Conservation (phyloP, 2,888 invertebrate genomes). For the Epiperipatus broadwayi region DNA sequence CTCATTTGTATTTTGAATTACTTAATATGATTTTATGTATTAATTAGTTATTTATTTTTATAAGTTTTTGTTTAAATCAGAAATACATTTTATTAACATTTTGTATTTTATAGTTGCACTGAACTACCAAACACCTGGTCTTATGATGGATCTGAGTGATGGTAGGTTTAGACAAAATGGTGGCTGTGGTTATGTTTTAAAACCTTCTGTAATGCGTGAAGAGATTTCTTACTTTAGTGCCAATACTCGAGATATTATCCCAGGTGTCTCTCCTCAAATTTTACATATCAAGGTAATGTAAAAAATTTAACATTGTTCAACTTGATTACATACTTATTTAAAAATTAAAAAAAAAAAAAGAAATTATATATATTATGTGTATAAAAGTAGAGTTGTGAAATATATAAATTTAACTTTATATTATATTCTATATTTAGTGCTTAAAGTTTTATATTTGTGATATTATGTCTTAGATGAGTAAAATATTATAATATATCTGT, state of each 20-base stretch:
- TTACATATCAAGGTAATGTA: constrained; percentile 32
- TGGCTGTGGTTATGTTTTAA: constrained; percentile 39
- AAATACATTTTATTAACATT: background rate
- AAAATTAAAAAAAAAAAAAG: too few relatives aligned
- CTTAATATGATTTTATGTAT: too few relatives aligned
- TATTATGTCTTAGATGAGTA: too few relatives aligned
- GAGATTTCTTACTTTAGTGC: constrained; percentile 28
- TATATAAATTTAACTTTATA: too few relatives aligned
- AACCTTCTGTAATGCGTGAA: constrained; percentile 38
- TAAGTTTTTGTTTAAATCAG: background rate
- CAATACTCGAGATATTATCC: constrained; percentile 29
- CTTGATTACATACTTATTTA: background rate
- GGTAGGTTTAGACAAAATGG: constrained; percentile 41
- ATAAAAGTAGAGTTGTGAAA: too few relatives aligned
- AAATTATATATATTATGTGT: too few relatives aligned
- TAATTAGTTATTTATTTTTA: too few relatives aligned
- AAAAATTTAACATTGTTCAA: constrained; percentile 1
- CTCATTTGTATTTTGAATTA: too few relatives aligned
- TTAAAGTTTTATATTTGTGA: too few relatives aligned
- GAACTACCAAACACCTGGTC: constrained; percentile 39
- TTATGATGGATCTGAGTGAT: constrained; percentile 41
- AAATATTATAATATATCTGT: too few relatives aligned
- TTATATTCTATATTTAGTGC: too few relatives aligned
- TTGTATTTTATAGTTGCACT: constrained; percentile 31
- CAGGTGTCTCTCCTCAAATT: constrained; percentile 31